phyloP scores from a whole-genome alignment of 2,888 invertebrate species.

The Anoncus sp. region DNA sequence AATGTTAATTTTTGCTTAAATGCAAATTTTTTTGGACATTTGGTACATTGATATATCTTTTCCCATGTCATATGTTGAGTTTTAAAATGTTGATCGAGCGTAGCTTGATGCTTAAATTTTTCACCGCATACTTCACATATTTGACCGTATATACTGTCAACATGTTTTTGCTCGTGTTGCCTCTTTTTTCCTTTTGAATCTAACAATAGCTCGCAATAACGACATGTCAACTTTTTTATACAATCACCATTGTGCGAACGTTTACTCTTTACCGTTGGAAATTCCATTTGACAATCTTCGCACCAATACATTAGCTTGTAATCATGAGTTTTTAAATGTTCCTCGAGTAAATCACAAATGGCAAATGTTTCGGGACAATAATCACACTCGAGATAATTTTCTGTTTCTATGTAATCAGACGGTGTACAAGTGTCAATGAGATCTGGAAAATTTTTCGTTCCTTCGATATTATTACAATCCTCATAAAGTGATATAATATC shows the following conservation, averaged over 20 bases:
- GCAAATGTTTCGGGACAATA: slow-evolving; percentile 78
- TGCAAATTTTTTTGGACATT: slow-evolving; percentile 81
- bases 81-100: slow-evolving; percentile 81
- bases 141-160: slow-evolving; percentile 78
- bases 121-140: slow-evolving; percentile 81
- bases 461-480: slow-evolving; percentile 71
- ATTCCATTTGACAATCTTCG: slow-evolving; percentile 80
- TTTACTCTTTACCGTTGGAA: slow-evolving; percentile 78
- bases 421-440: slow-evolving; percentile 70
- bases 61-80: slow-evolving; percentile 81
- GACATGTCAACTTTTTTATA: slow-evolving; percentile 78
- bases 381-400: slow-evolving; percentile 78
- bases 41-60: slow-evolving; percentile 80
- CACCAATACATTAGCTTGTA: slow-evolving; percentile 79
- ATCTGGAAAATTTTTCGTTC: slow-evolving; percentile 69
- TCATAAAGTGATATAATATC: slow-evolving; percentile 79
- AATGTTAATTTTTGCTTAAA: slow-evolving; percentile 81
- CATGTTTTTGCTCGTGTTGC: slow-evolving; percentile 81
- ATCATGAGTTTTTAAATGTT: slow-evolving; percentile 79
- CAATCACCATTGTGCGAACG: slow-evolving; percentile 77
- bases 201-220: slow-evolving; percentile 76
- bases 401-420: slow-evolving; percentile 68
- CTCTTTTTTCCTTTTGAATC: slow-evolving; percentile 81
- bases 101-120: slow-evolving; percentile 81
- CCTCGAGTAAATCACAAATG: slow-evolving; percentile 75